Evolutionary conservation across 2,888 invertebrate genomes (phyloP).

Genomic region (Julus scanicus): DNA sequence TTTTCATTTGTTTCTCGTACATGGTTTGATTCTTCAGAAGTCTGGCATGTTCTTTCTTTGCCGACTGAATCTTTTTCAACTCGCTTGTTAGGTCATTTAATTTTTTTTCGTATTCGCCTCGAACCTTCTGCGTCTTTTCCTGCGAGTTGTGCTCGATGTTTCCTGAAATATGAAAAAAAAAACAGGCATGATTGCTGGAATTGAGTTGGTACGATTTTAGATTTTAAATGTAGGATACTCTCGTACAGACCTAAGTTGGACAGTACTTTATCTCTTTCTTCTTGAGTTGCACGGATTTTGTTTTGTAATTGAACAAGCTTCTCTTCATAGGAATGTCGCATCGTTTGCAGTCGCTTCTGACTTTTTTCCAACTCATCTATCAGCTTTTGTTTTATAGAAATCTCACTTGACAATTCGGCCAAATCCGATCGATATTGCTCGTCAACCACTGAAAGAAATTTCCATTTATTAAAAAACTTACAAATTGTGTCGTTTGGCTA

Average conservation of each 20-base stretch:
- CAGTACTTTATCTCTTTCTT: slow-evolving; percentile 89
- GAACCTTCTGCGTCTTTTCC: slow-evolving; percentile 77
- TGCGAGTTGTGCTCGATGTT: slow-evolving; percentile 62
- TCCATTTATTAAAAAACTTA: no score
- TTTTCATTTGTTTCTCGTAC: slow-evolving; percentile 78
- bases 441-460: neutral
- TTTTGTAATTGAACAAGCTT: slow-evolving; percentile 84
- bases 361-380: slow-evolving; percentile 93
- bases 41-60: slow-evolving; percentile 88
- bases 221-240: no score
- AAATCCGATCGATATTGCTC: slow-evolving; percentile 72
- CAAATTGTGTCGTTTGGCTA: no score
- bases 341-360: slow-evolving; percentile 83
- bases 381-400: slow-evolving; percentile 91
- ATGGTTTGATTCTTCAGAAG: slow-evolving; percentile 82
- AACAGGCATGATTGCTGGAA: no score
- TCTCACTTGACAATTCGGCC: slow-evolving; percentile 89
- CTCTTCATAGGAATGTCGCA: slow-evolving; percentile 92
- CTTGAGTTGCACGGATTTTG: slow-evolving; percentile 87
- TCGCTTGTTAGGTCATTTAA: slow-evolving; percentile 86
- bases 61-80: slow-evolving; percentile 82
- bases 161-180: slow-evolving; percentile 30
- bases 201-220: no score
- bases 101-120: slow-evolving; percentile 90
- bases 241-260: slow-evolving; percentile 64